Base-by-base conservation (phyloP, 2,113 vertebrate species). In the Menidia beryllina region DNA sequence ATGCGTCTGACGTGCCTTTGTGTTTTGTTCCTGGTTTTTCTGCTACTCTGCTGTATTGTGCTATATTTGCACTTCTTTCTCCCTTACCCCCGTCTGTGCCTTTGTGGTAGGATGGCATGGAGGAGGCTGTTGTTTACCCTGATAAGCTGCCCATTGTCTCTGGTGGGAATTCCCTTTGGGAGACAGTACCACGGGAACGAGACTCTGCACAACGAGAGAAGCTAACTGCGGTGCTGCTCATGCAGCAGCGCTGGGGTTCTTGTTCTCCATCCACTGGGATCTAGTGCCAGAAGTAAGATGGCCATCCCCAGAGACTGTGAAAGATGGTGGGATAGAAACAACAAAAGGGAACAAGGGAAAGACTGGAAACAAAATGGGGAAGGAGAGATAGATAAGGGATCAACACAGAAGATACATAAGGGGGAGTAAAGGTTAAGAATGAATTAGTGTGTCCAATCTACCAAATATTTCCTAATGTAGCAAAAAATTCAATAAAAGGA, bases 111-210 rank as follows among this genome's bases (percentile, higher is more conserved):
- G 61, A 86, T 89, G 86, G 89, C 88, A 88, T 65, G 73, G 62
- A 86, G 67, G 55, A 87, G 79, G 55, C 79, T 86, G 80, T 89
- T 93, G 88, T 93, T 94, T 93, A 89, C 92, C 81, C 79, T 87
- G 82, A 76, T 93, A 91, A 91, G 86, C 84, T 90, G 83, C 72
- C 85, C 85, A 88, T 92, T 90, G 89, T 92, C 79, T 82, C 81
- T 84, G 74, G 41, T 89, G 88, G 88, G 89, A 88, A 91, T 91
- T 91, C 88, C 87, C 88, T 85, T 69, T 88, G 89, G 88, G 87
- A 89, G 53, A 38, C 2, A 64, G 68, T 23, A n/a, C 75, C 78
- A 72, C 45, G 36, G 82, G 83, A 84, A 83, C 74, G 49, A 45
- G 73, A 60, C 77, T 74, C 70, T 4, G 64, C 75, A 54, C 58